Conservation (phyloP, 2,797 vertebrate species). For the Simalia tracyae region DNA sequence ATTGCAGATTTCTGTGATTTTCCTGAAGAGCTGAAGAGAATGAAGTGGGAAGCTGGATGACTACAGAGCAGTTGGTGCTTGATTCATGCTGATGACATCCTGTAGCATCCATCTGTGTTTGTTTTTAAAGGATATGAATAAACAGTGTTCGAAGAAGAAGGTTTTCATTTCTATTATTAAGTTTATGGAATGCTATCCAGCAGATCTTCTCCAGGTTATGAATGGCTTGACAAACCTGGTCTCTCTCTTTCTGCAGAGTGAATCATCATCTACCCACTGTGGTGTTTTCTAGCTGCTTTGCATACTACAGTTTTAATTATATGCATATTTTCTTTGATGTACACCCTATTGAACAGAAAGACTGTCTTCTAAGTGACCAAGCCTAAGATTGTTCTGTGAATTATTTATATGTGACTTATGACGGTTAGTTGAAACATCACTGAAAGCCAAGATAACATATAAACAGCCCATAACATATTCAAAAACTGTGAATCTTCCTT, state of each 20-base stretch:
- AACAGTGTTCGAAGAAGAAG: neutral
- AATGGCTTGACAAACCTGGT: neutral
- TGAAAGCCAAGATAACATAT: neutral
- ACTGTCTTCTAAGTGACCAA: neutral
- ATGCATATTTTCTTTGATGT: neutral
- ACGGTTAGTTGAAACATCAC: neutral
- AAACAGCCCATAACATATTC: neutral
- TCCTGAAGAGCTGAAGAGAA: neutral
- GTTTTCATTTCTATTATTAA: neutral
- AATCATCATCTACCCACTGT: neutral
- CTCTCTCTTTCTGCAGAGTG: neutral
- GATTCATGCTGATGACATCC: conserved; percentile 2
- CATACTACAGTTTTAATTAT: neutral
- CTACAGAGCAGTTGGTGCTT: conserved; percentile 1
- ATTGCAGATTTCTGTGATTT: neutral
- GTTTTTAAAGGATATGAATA: conserved; percentile 18
- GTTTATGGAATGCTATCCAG: neutral
- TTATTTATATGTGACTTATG: neutral
- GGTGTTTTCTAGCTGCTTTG: neutral
- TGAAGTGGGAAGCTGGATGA: neutral
- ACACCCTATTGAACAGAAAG: neutral
- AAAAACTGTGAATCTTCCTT: neutral
- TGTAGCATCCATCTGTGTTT: neutral
- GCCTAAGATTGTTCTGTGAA: neutral
- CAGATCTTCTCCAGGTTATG: neutral